Evolutionary conservation across 2,888 invertebrate species (phyloP), one percentile per base, ranked within the genome.

Genomic region (Epinotia demarniana): DNA sequence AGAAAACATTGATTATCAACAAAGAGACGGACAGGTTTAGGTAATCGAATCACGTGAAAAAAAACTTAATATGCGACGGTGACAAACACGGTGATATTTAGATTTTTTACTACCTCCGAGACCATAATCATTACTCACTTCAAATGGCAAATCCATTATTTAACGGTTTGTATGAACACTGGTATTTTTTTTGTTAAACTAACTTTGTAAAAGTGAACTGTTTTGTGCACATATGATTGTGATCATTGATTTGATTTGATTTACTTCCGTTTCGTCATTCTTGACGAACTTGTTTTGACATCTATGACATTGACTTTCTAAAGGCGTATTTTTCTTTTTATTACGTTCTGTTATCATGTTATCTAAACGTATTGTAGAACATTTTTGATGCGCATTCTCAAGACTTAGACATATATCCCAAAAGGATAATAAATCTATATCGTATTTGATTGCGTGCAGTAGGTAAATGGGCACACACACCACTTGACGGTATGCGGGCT

Each of bases 101-200:
- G 66, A 74, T 55, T 70, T 67, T 49, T 23, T 46, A 3, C 16
- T 46, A 58, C n/a, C 63, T 66, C 72, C 64, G 16, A 39, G 49
- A 77, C 63, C 60, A 73, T 79, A 70, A 70, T 53, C 68, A 66
- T 68, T 57, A 77, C 80, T 67, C 86, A 92, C 93, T 88, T 93
- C 93, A 78, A 86, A 90, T 1, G 93, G 93, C 46, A 93, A 85
- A 76, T 90, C 91, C 90, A 92, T 89, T 84, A 79, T 80, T 18
- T 49, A 63, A 60, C 0, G 16, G 53, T 70, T 43, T 9, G 11
- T 27, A n/a, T 18, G 1, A 18, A 19, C 60, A 76, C 76, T 58
- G 18, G 18, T 46, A 55, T 73, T 69, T 76, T 73, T 53, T 33
- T 58, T 18, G 18, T 13, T 53, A 64, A 53, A 18, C 33, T 66